Evolutionary conservation across 1,140 invertebrate species (phyloP).

Genomic region (Drosophila sp.): DNA sequence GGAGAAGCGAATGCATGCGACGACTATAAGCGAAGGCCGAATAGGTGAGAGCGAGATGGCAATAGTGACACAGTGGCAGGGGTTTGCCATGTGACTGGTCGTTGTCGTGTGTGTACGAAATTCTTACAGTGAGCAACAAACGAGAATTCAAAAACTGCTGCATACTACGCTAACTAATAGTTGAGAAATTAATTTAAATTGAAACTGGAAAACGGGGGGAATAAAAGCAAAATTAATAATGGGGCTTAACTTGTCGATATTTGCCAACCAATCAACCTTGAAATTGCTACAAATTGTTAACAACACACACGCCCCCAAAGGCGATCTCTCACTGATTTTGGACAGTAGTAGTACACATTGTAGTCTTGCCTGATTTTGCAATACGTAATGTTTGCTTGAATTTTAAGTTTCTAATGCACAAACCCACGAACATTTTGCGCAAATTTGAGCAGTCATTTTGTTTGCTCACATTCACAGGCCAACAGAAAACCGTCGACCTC

Average conservation of each 20-base stretch:
- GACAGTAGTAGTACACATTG: no score
- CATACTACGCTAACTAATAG: constrained; percentile 19
- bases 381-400: constrained; percentile 57
- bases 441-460: constrained; percentile 82
- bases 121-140: constrained; percentile 52
- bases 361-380: constrained; percentile 4
- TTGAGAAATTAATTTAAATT: constrained; percentile 23
- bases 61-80: constrained; percentile 57
- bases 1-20: constrained; percentile 43
- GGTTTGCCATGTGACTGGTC: constrained; percentile 74
- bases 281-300: constrained; percentile 2
- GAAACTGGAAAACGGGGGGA: not conserved
- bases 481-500: constrained; percentile 60
- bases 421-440: constrained; percentile 77
- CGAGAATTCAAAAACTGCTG: constrained; percentile 31
- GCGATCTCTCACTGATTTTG: constrained; percentile 32
- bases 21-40: constrained; percentile 25
- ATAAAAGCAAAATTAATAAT: constrained; percentile 18
- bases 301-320: constrained; percentile 52
- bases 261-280: constrained; percentile 9
- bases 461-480: constrained; percentile 81
- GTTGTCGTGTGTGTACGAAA: constrained; percentile 35
- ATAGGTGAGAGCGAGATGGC: constrained; percentile 49
- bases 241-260: not conserved
- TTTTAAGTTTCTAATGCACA: constrained; percentile 54